Base-by-base conservation (phyloP, 2,797 vertebrate species). In the Chiloscyllium punctatum region DNA sequence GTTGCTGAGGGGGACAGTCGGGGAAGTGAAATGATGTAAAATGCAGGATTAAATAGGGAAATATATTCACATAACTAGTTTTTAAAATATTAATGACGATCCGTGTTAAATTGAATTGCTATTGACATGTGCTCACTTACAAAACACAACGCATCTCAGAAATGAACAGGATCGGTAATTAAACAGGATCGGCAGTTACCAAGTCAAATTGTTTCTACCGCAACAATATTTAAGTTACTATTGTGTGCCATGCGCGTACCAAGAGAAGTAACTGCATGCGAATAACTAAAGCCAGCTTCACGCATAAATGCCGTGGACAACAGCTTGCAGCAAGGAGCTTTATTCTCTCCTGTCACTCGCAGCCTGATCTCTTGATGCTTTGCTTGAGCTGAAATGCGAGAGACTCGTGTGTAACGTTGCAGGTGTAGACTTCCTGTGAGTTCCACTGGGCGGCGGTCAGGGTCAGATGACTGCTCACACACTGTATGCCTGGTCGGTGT, bases 401-500 rank as follows among this genome's bases (percentile, higher is more conserved):
- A 71, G 92, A 82, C 33, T 68, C 0, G 1, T 97, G 97, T 0
- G 0, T n/a, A 88, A 97, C 94, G 96, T 96, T 96, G 0, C 97
- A 97, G 37, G 1, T 0, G 0, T 18, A 97, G 0, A 0, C 0
- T 0, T 21, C 0, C 0, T 96, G 95, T 0, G 0, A 5, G 0
- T 82, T 13, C 51, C 96, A 97, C 0, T 95, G 3, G 0, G 4
- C 0, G 0, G 0, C 62, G 8, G 69, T 0, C 8, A 97, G 0
- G 0, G 71, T 77, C 68, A 97, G 88, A 33, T 48, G 96, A 94
- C 97, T 97, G 96, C 96, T 97, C 95, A 96, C 16, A 96, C 16
- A 69, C 96, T 97, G 95, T 97, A 97, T 7, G 97, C 97, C 71
- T 0, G 96, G 51, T 97, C 96, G 42, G 68, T 30, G 0, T n/a